Base-by-base conservation (phyloP, 2,888 invertebrate genomes). In the Petrolisthes manimaculis region DNA sequence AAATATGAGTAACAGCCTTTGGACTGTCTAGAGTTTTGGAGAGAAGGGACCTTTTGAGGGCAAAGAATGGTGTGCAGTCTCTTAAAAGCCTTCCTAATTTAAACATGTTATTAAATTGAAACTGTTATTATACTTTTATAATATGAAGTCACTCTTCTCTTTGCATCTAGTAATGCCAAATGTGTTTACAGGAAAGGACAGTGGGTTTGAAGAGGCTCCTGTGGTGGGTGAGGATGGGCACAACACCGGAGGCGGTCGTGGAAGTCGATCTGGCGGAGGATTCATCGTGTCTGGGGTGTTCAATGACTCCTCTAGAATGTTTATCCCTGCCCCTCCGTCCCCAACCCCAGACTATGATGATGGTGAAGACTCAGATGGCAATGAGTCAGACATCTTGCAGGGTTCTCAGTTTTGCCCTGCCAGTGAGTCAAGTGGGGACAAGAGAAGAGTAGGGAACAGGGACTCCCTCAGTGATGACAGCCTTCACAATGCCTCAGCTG, bases 251-350 rank as follows among this genome's bases (percentile, higher is more conserved):
- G 55, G 51, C 8, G 77, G 83, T 69, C 86, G 82, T n/a, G 84
- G 61, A 18, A 82, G 88, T n/a, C 55, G 86, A 6, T 9, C 85
- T 9, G 89, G 90, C 54, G 90, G 90, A 18, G 88, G 84, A 9
- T 89, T 90, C 71, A 89, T 90, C n/a, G 90, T 90, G 21, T 89
- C 90, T 4, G 90, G 90, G 51, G 89, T 90, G 9, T 86, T 91
- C 54, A 91, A 89, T 69, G 87, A 89, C 75, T 87, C 86, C 81
- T 89, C 90, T 21, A 90, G 90, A 75, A 91, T 91, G 91, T 91
- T 91, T 87, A 90, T 91, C 77, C 91, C 91, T 4, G 91, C 91
- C n/a, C 91, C 91, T 9, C 91, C 91, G 2, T 91, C 91, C 21
- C 91, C 91, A 8, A 83, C 89, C 1, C 91, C 91, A 3, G 91